Conservation (phyloP, 1,140 invertebrate species). For the Zophobas morio region DNA sequence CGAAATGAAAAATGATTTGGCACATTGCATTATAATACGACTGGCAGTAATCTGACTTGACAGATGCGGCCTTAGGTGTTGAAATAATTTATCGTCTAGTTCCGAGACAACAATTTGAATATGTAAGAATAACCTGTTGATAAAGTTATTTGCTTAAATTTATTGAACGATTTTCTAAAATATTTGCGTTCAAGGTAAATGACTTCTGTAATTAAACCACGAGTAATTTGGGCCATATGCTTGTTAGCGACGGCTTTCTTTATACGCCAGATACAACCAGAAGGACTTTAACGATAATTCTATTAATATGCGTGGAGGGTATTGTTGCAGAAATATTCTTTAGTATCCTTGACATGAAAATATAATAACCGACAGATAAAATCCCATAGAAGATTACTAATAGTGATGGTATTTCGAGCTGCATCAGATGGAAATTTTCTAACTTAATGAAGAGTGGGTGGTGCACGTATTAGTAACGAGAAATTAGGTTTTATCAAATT, state of each 20-base stretch:
- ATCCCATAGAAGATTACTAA: conserved; percentile 33
- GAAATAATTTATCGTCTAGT: conserved; percentile 5
- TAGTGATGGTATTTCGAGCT: conserved; percentile 26
- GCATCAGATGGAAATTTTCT: conserved; percentile 25
- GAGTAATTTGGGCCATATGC: conserved; percentile 21
- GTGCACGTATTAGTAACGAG: neutral
- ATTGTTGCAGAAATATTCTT: conserved; percentile 30
- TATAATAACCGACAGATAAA: conserved; percentile 13
- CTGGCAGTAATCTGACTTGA: neutral
- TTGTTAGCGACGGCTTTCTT: neutral
- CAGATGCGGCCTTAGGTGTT: conserved; percentile 8
- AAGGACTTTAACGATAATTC: conserved; percentile 14
- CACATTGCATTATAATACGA: neutral
- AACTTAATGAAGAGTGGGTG: neutral
- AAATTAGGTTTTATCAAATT: conserved; percentile 21
- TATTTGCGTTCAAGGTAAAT: conserved; percentile 25
- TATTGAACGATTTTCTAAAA: conserved; percentile 22
- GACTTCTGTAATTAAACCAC: conserved; percentile 7
- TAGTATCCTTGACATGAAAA: conserved; percentile 33
- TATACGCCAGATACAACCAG: neutral
- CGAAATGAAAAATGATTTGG: conserved; percentile 20
- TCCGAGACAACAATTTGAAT: neutral
- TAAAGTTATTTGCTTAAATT: conserved; percentile 27
- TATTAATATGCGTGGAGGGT: conserved; percentile 27
- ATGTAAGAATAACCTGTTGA: neutral